phyloP scores from a whole-genome alignment of 2,888 invertebrate genomes.

The Sclerodermus sp. region DNA sequence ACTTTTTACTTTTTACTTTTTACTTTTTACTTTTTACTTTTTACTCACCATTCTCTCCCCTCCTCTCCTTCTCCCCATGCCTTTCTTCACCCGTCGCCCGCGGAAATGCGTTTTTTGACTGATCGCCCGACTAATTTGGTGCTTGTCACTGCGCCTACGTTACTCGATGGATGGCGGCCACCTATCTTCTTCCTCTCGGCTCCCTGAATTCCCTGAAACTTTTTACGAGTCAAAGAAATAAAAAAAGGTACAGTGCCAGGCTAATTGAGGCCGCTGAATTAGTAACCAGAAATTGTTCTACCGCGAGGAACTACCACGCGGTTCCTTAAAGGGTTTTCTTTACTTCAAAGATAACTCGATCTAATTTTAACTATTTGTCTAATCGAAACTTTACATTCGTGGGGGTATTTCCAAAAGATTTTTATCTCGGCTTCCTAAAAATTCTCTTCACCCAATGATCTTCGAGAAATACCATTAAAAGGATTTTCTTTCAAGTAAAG shows the following conservation, averaged over 20 bases:
- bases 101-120: constrained; percentile 40
- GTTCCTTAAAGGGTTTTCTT: too few relatives aligned
- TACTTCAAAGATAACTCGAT: too few relatives aligned
- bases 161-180: constrained; percentile 33
- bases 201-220: constrained; percentile 28
- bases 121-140: constrained; percentile 44
- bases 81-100: background rate
- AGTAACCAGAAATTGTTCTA: background rate
- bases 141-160: constrained; percentile 29
- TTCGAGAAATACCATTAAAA: too few relatives aligned
- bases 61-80: constrained; percentile 3
- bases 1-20: too few relatives aligned
- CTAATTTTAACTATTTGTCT: too few relatives aligned
- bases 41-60: background rate
- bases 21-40: too few relatives aligned
- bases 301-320: too few relatives aligned
- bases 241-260: background rate
- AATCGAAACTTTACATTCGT: too few relatives aligned
- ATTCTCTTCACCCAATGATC: too few relatives aligned
- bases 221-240: constrained; percentile 4
- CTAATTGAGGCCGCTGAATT: background rate
- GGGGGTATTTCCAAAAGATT: too few relatives aligned
- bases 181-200: constrained; percentile 21
- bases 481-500: too few relatives aligned
- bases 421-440: too few relatives aligned